Conservation (phyloP, 2,113 vertebrate genomes). For the Notiomystis cincta region DNA sequence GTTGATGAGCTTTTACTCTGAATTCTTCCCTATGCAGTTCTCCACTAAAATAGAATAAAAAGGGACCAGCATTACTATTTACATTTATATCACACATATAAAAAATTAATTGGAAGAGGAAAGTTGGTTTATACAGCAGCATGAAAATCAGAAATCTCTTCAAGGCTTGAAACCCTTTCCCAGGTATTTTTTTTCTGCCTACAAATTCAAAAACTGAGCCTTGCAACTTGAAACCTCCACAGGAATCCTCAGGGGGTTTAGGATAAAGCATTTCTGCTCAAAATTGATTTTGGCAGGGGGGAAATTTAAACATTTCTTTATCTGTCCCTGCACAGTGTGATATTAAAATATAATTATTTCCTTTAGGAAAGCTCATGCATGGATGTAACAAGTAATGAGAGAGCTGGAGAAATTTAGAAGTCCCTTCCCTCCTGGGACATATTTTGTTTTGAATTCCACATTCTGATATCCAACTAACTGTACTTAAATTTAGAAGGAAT, state of each 20-base stretch:
- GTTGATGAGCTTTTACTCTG: background rate
- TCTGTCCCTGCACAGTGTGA: background rate
- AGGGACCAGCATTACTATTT: background rate
- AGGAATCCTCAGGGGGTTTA: background rate
- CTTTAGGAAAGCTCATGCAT: background rate
- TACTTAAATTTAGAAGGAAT: background rate
- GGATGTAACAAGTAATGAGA: background rate
- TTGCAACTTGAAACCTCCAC: background rate
- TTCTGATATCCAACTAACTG: background rate
- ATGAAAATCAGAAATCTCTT: background rate
- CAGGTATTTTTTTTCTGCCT: background rate
- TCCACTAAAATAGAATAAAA: background rate
- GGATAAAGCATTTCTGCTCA: background rate
- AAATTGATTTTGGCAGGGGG: background rate
- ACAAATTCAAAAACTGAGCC: background rate
- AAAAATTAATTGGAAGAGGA: background rate
- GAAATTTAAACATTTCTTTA: background rate
- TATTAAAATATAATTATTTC: background rate
- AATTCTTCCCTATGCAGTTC: background rate
- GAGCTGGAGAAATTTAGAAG: background rate
- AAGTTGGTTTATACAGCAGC: background rate
- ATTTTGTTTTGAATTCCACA: background rate
- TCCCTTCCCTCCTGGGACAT: background rate
- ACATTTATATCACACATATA: background rate
- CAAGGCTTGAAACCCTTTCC: background rate